These are phyloP conservation scores for Harlomillsia oculata DNA, from an alignment of 1,140 invertebrate genomes.

Conservation along the genomic window DNA sequence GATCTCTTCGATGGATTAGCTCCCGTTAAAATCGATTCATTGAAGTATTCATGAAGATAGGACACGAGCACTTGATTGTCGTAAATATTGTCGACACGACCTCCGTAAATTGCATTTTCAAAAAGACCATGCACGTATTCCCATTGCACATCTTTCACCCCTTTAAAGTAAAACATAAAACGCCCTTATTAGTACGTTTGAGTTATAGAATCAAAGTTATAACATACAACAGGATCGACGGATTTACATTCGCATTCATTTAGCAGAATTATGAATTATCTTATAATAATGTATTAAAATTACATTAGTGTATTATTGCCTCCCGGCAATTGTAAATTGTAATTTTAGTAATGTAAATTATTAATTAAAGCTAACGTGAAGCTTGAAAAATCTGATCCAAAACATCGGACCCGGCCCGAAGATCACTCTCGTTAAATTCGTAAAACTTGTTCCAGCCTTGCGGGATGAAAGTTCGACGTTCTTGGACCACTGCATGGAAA, in stretches of 20 bases:
- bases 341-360: background rate
- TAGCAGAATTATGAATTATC: too few species aligned
- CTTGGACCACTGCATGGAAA: slow-evolving; percentile 79
- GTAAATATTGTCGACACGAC: slow-evolving; percentile 69
- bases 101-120: slow-evolving; percentile 77
- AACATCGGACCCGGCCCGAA: slow-evolving; percentile 64
- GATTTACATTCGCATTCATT: too few species aligned
- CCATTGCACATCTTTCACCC: slow-evolving; percentile 52
- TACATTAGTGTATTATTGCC: too few species aligned
- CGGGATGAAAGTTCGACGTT: slow-evolving; percentile 74
- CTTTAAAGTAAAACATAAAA: slow-evolving; percentile 19
- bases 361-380: slow-evolving; percentile 11
- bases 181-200: background rate
- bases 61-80: slow-evolving; percentile 63
- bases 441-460: slow-evolving; percentile 83
- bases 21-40: slow-evolving; percentile 43
- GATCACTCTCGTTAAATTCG: slow-evolving; percentile 77
- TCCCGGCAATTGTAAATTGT: background rate
- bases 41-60: slow-evolving; percentile 67
- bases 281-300: too few species aligned
- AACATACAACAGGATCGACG: too few species aligned
- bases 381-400: slow-evolving; percentile 32
- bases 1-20: slow-evolving; percentile 47
- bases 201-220: too few species aligned
- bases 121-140: slow-evolving; percentile 66